Conservation (phyloP, 1,140 invertebrate species). For the Micrasema minimum region DNA sequence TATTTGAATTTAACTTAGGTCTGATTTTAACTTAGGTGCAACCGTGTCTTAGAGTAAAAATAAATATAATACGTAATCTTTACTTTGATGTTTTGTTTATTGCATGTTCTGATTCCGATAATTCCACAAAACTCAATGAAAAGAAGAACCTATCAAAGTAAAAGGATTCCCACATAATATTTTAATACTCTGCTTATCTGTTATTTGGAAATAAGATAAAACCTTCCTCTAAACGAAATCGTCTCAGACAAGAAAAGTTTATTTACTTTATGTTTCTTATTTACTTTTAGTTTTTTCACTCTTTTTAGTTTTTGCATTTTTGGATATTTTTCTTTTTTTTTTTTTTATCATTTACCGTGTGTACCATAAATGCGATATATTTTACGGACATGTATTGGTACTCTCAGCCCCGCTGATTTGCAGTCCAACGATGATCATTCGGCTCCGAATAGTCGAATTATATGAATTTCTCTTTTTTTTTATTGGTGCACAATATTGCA, state of each 20-base stretch:
- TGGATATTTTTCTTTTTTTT: neutral
- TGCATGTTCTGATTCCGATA: too few relatives aligned
- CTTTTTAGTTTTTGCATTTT: too few relatives aligned
- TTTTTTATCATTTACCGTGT: neutral
- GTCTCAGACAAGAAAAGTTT: too few relatives aligned
- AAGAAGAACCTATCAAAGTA: neutral
- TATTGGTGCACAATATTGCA: conserved; percentile 6
- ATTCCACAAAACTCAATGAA: neutral
- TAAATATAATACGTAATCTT: too few relatives aligned
- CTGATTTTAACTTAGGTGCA: too few relatives aligned
- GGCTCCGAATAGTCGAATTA: neutral
- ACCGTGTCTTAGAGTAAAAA: too few relatives aligned
- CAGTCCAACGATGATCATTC: too few relatives aligned
- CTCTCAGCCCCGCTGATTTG: too few relatives aligned
- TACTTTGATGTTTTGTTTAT: too few relatives aligned
- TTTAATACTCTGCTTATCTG: conserved; percentile 6
- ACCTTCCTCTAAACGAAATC: conserved; percentile 10
- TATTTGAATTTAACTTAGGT: too few relatives aligned
- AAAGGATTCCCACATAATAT: conserved; percentile 18
- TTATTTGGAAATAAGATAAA: conserved; percentile 8
- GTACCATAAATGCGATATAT: neutral
- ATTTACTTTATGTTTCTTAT: too few relatives aligned
- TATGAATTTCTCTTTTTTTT: neutral
- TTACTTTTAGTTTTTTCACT: neutral
- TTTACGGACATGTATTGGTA: too few relatives aligned